Evolutionary conservation across 30 jellyfish, hydroid and myxozoan genomes (phyloP).

Genomic region (Phacellophora camtschatica): DNA sequence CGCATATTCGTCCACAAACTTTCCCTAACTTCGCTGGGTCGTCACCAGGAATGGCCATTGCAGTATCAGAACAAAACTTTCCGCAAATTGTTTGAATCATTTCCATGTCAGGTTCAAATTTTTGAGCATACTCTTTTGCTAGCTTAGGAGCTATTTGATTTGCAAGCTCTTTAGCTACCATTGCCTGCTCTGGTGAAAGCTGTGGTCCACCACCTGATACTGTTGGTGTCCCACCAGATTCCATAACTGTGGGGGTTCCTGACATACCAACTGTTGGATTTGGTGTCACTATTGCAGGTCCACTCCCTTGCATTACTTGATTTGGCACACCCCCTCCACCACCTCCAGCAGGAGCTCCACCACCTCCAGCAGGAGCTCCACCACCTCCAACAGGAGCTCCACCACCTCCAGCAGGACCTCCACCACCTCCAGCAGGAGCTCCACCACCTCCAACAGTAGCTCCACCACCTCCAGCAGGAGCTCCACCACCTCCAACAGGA

Average conservation of each 20-base stretch:
- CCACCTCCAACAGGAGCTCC: constrained; percentile 19
- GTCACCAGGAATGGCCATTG: constrained; percentile 38
- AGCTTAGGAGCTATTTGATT: constrained; percentile 81
- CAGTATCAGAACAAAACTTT: constrained; percentile 74
- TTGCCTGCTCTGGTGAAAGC: constrained; percentile 54
- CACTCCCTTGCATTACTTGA: background rate
- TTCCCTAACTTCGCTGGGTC: constrained; percentile 71
- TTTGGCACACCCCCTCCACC: background rate
- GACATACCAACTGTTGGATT: constrained; percentile 18
- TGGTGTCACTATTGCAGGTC: background rate
- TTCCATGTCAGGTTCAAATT: constrained; percentile 83
- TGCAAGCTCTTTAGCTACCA: constrained; percentile 72
- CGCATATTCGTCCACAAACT: constrained; percentile 86
- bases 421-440: constrained; percentile 24
- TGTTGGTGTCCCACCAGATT: constrained; percentile 29
- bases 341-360: background rate
- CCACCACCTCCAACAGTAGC: constrained; percentile 37
- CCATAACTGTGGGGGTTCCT: constrained; percentile 1
- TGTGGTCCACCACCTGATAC: constrained; percentile 36
- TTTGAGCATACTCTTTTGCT: constrained; percentile 69
- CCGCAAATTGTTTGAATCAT: constrained; percentile 80
- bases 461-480: constrained; percentile 42
- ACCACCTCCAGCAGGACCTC: constrained; percentile 1
- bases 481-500: constrained; percentile 39
- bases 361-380: background rate